Conservation (phyloP, 2,797 vertebrate genomes). For the Phyllotis vaccarum region DNA sequence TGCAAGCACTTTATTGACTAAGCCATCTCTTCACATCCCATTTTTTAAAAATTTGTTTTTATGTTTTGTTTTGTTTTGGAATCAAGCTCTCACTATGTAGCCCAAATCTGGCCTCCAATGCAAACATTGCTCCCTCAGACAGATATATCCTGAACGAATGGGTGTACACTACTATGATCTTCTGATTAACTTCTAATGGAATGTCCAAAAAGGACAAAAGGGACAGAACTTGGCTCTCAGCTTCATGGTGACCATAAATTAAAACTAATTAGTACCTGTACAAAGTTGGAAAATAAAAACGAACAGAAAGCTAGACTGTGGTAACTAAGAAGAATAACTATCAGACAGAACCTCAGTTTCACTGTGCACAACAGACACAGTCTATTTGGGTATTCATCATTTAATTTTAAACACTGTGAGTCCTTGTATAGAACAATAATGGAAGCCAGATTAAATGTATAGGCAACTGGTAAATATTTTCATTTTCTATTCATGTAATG, state of each 20-base stretch:
- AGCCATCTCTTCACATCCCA: background rate
- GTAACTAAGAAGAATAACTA: background rate
- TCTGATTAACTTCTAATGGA: background rate
- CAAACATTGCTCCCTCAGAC: background rate
- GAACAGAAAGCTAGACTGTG: background rate
- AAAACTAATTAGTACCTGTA: background rate
- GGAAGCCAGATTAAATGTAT: background rate
- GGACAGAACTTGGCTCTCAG: background rate
- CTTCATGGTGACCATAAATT: background rate
- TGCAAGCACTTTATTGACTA: background rate
- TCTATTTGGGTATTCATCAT: background rate
- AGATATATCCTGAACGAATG: background rate
- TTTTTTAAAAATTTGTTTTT: background rate
- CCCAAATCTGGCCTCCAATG: background rate
- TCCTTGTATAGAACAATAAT: background rate
- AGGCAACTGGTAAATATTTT: background rate
- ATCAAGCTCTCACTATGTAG: background rate
- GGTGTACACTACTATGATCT: background rate
- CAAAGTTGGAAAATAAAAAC: conserved; percentile 39
- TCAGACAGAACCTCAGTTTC: background rate
- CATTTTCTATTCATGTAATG: background rate
- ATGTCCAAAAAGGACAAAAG: conserved; percentile 18
- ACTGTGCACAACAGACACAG: background rate
- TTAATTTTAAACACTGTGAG: background rate
- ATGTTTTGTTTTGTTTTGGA: background rate